Evolutionary conservation across 2,797 vertebrate genomes (phyloP), one percentile per base, ranked within the genome.

Genomic region (Sebastiscus albofasciatus): DNA sequence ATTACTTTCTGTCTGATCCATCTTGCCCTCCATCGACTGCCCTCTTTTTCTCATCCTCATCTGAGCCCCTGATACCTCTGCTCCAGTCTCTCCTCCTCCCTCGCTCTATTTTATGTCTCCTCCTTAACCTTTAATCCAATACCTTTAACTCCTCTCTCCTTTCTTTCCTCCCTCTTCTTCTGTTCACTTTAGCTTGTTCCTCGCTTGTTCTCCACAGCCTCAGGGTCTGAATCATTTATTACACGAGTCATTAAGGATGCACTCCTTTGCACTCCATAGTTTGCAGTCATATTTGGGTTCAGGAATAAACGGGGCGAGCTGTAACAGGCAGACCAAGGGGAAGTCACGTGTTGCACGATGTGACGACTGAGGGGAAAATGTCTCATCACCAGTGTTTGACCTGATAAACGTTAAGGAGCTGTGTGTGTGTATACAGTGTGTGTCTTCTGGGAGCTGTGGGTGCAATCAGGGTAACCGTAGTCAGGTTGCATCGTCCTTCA

Each of bases 191-290:
- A 60, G 52, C 42, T 31, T 67, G 49, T 65, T 85, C 78, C 42
- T 68, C 61, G 65, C 69, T 75, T 90, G 77, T 86, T 90, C 81
- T 86, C 42, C 67, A 67, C 76, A 81, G 86, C 88, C 77, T 70
- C 71, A 1, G 81, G 74, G 76, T 73, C 87, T 95, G 83, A 94
- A 95, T 95, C 89, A 93, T 95, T 95, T 93, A 96, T 95, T 80
- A 72, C 75, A 68, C 16, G 2, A 75, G 70, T 89, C 89, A 87
- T 95, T 92, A 89, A 87, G 85, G 85, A 93, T 93, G 91, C 92
- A 85, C 73, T 84, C 70, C 91, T 90, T 89, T 92, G 80, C 85
- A 54, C 85, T 89, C 56, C 33, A 59, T 71, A 65, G 76, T 86
- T 90, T 91, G 79, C 77, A 80, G 73, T 88, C 81, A 55, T 88